These are phyloP conservation scores for Elysia chlorotica DNA, from an alignment of 1,140 invertebrate species.

Conservation along the genomic window DNA sequence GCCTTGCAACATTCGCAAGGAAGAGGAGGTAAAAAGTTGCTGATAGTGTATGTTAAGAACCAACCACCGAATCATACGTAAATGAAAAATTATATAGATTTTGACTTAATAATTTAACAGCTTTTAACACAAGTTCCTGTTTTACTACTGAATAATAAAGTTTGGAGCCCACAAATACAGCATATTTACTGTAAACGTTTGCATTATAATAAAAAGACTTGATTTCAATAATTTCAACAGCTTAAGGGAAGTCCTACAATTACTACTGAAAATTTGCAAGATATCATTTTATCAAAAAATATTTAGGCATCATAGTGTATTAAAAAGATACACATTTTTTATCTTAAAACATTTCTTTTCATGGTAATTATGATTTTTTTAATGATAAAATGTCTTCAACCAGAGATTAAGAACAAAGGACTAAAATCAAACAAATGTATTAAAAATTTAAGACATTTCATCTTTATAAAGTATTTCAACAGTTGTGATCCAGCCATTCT, in stretches of 20 bases:
- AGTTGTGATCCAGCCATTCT: not conserved
- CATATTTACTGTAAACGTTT: not conserved
- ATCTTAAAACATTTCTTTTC: not conserved
- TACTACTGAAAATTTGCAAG: not conserved
- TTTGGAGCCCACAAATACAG: not conserved
- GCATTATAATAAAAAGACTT: not conserved
- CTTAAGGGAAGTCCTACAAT: not conserved
- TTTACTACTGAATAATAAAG: too few relatives aligned
- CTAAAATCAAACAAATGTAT: not conserved
- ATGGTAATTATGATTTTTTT: slow-evolving; percentile 1
- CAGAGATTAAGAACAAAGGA: too few relatives aligned
- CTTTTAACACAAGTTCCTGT: too few relatives aligned
- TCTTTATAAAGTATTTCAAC: not conserved
- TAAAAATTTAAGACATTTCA: not conserved
- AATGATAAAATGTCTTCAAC: not conserved
- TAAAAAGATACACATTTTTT: not conserved
- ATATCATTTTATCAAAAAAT: not conserved
- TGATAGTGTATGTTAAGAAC: not conserved
- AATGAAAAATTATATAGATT: too few relatives aligned
- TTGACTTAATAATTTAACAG: too few relatives aligned
- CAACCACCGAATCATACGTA: not conserved
- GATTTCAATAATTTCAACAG: not conserved
- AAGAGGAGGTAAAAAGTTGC: slow-evolving; percentile 63
- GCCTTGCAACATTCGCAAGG: slow-evolving; percentile 65
- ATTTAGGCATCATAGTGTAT: not conserved